Percentiles rank a stretch among this genome's conserved stretches.
Conservation (phyloP, 2,888 invertebrate genomes). For the Romanomermis culicivorax region DNA sequence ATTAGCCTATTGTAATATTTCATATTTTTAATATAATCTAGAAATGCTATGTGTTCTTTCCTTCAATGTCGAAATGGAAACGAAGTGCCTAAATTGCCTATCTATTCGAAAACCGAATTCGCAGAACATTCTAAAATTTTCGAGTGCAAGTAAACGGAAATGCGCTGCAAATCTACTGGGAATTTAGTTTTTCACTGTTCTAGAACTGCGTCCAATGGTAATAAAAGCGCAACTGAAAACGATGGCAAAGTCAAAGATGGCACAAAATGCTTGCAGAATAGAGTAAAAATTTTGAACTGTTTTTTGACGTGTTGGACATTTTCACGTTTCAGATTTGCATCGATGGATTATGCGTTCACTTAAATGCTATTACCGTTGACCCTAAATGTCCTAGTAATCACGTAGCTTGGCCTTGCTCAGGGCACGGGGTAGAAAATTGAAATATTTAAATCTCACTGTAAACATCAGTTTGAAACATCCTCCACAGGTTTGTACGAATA, state of each 20-base stretch:
- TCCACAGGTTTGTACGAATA: conserved; percentile 57
- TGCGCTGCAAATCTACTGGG: conserved; percentile 1
- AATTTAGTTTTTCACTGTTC: not conserved
- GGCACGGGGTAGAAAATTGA: conserved; percentile 59
- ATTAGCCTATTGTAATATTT: no score
- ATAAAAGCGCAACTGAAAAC: conserved; percentile 28
- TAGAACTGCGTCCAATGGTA: not conserved
- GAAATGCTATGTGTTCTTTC: conserved; percentile 77
- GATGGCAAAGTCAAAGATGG: conserved; percentile 77
- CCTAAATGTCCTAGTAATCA: conserved; percentile 58
- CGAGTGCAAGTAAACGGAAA: conserved; percentile 69
- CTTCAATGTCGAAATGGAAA: conserved; percentile 77
- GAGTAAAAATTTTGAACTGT: conserved; percentile 34
- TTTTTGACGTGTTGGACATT: conserved; percentile 11
- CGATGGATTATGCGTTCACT: conserved; percentile 60
- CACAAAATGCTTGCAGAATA: conserved; percentile 71
- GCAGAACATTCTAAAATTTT: conserved; percentile 67
- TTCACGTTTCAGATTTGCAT: conserved; percentile 47
- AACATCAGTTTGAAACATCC: no score
- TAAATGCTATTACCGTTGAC: conserved; percentile 18
- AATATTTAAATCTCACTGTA: not conserved
- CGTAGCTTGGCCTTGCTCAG: conserved; percentile 70
- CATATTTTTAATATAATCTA: no score
- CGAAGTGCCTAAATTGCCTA: conserved; percentile 52
- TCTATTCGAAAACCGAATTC: conserved; percentile 66